Conservation (phyloP, 2,113 vertebrate genomes). For the Chlorodrepanis virens region DNA sequence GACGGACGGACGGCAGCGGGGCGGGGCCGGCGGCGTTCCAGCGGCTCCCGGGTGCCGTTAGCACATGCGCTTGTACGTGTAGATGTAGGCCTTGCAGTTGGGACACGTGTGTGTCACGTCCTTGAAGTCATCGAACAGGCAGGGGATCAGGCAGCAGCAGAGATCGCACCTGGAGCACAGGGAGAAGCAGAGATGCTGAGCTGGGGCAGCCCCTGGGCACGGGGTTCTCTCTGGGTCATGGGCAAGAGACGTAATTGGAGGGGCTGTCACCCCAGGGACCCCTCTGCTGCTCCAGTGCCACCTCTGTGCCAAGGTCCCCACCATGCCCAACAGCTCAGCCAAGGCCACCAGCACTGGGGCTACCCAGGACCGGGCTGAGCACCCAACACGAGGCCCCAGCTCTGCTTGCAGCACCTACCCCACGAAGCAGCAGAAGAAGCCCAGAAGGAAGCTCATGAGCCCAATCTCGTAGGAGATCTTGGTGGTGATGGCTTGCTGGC, state of each 20-base stretch:
- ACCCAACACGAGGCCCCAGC: accelerated
- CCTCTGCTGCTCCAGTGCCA: neutral
- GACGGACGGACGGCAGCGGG: neutral
- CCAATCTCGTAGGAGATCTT: slow-evolving; percentile 91
- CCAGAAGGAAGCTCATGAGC: slow-evolving; percentile 95
- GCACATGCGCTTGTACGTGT: slow-evolving; percentile 98
- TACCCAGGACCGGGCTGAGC: neutral
- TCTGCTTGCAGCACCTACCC: slow-evolving; percentile 76
- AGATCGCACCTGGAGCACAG: slow-evolving; percentile 85
- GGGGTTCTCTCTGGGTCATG: accelerated
- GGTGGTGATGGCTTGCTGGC: slow-evolving; percentile 95
- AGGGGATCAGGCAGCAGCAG: slow-evolving; percentile 97
- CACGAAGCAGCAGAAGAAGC: slow-evolving; percentile 96
- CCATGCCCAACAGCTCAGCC: accelerated
- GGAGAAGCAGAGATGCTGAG: neutral
- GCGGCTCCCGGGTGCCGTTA: slow-evolving; percentile 63
- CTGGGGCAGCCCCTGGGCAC: neutral
- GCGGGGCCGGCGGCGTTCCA: neutral
- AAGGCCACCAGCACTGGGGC: neutral
- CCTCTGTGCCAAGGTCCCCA: accelerated
- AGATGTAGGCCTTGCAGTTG: slow-evolving; percentile 98
- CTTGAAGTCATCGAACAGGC: slow-evolving; percentile 96
- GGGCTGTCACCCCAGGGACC: neutral
- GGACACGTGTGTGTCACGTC: slow-evolving; percentile 98
- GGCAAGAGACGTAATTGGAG: too few species aligned